These are phyloP conservation scores for Dicerorhinus sumatrensis DNA, from an alignment of 2,113 vertebrate species.

Conservation along the genomic window DNA sequence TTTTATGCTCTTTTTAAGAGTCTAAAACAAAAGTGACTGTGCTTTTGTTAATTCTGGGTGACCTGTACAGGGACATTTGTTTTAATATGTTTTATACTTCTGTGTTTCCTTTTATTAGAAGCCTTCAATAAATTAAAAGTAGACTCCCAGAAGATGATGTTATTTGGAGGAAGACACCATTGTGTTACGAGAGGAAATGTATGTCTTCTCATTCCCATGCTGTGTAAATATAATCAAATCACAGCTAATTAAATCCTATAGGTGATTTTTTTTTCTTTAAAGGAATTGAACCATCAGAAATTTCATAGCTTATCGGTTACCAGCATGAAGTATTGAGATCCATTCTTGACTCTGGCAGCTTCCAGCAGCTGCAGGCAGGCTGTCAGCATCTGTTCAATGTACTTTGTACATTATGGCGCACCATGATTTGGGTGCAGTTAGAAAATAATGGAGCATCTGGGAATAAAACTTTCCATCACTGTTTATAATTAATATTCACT, in stretches of 20 bases:
- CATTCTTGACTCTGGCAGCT: background rate
- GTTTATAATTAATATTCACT: background rate
- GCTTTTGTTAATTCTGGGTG: background rate
- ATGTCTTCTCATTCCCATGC: background rate
- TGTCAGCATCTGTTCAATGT: accelerated
- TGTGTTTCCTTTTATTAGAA: background rate
- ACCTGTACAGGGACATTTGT: background rate
- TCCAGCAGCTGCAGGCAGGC: accelerated
- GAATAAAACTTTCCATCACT: background rate
- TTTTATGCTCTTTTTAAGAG: background rate
- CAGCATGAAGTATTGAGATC: background rate
- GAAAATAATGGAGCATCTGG: background rate
- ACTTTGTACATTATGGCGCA: accelerated
- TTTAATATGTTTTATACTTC: background rate
- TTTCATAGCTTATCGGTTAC: background rate
- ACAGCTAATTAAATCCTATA: background rate
- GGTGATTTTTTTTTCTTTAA: background rate
- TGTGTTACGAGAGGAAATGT: background rate
- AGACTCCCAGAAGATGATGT: background rate
- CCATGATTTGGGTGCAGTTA: accelerated
- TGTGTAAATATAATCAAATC: background rate
- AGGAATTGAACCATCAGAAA: background rate
- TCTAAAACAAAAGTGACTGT: background rate
- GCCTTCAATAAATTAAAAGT: background rate
- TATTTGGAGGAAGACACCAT: background rate